Evolutionary conservation across 2,113 vertebrate genomes (phyloP), one percentile per base, ranked within the genome.

Genomic region (Pomatorhinus ruficollis): DNA sequence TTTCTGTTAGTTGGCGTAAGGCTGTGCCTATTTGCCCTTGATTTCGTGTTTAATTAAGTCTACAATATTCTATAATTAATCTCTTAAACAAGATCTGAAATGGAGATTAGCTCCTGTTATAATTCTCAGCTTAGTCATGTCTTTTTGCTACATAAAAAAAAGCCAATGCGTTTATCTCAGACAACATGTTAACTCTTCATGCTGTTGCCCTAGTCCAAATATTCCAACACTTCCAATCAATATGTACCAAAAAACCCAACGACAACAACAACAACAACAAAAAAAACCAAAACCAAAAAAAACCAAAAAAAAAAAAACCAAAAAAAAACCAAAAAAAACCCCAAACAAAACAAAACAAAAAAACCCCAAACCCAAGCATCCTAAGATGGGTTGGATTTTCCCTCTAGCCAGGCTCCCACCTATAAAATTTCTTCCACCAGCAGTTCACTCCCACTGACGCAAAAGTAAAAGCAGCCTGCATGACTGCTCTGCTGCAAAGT

Each of bases 41-140:
- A 93, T 94, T 91, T 80, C 25, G 11, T 68, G 37, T 78, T 81
- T 93, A 95, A 93, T 92, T 93, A 92, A 21, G 35, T 85, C 86
- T 93, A 84, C 30, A 72, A 42, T 90, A 94, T 78, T 92, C 52
- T 28, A 74, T 90, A 95, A 93, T 92, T 75, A 95, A 77, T 81
- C 39, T 92, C 52, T 85, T 69, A 76, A 95, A 93, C 59, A 92
- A 93, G 86, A 83, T 91, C 65, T 64, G 81, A 91, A 97, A 96
- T 72, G 40, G n/a, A 86, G 81, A 75, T 83, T 72, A 96, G 39
- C 14, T 75, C 69, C 72, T 82, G 42, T 54, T 72, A 52, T 42
- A 63, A 77, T 76, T 92, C 79, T 94, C 39, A 80, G 71, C 25
- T 95, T 93, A 65, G 24, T 93, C 75, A 65, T 77, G 63, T 76